Evolutionary conservation across 1,140 invertebrate species (phyloP), one percentile per base, ranked within the genome.

Genomic region (Drosophila mauritiana): DNA sequence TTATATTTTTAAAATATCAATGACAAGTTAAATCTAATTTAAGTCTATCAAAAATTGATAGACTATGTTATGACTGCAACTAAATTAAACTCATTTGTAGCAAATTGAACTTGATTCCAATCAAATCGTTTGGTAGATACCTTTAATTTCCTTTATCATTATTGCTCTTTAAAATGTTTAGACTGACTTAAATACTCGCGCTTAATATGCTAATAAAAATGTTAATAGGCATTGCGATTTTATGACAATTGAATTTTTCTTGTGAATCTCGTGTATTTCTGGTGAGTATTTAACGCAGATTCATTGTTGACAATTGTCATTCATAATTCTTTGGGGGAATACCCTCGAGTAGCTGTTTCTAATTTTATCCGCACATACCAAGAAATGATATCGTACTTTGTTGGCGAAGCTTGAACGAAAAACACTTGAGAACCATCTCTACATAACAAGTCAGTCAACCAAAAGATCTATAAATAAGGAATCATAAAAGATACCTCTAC

Each of bases 91-190:
- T 22, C 13, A 6, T 4, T 6, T 3, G 22, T n/a, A 27, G 45
- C 8, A 13, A 46, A 48, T 22, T n/a, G 8, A 25, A 27, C 4
- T 8, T 48, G 22, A 27, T 48, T n/a, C 3, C 1, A 8, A n/a
- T 48, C 45, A 8, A n/a, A 8, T 11, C n/a, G 22, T 0, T 27
- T 27, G 34, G 48, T 34, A 20, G 1, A 20, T 56, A 31, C 1
- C 31, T 10, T 31, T 10, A 62, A 67, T 27, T 22, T 37, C 22
- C 22, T 25, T 62, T 67, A 62, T 49, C 57, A 13, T 11, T 27
- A 22, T 55, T 17, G 20, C 8, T 11, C 13, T n/a, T 25, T 11
- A 17, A 1, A 25, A 55, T 36, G 51, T 13, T 54, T 55, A 3
- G 4, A 12, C 34, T 17, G 20, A 25, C 31, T 27, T n/a, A 55